Percentiles rank a stretch among this genome's conserved stretches.
Conservation (phyloP, 2,113 vertebrate species). For the Oostethus manadensis region DNA sequence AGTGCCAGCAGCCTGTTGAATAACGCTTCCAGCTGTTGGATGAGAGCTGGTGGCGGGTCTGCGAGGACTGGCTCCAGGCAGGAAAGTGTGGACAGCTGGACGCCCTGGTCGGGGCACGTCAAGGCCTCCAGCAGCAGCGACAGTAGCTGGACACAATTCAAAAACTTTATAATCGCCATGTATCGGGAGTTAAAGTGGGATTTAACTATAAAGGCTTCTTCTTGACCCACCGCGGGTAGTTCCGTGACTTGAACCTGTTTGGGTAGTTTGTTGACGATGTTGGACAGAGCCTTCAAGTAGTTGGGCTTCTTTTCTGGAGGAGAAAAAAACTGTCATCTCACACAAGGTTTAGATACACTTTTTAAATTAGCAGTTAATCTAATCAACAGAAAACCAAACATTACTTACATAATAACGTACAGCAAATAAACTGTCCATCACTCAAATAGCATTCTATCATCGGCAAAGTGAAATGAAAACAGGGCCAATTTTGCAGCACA, state of each 20-base stretch:
- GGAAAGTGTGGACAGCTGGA: conserved; percentile 88
- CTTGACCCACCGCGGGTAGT: conserved; percentile 82
- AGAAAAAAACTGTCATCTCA: conserved; percentile 4
- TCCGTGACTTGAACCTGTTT: conserved; percentile 89
- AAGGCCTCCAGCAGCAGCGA: conserved; percentile 87
- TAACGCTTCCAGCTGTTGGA: conserved; percentile 82
- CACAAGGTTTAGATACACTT: too few species aligned
- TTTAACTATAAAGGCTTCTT: not conserved
- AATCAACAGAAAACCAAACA: too few species aligned
- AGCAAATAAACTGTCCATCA: too few species aligned
- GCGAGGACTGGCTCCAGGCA: conserved; percentile 86
- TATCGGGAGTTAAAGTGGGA: not conserved
- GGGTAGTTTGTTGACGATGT: conserved; percentile 89
- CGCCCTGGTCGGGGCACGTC: conserved; percentile 78
- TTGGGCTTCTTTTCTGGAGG: conserved; percentile 82
- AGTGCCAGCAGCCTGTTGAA: conserved; percentile 81
- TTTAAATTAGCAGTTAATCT: too few species aligned
- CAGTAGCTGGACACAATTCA: conserved; percentile 73
- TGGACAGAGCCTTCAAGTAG: conserved; percentile 90
- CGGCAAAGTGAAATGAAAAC: too few species aligned
- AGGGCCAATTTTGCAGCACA: too few species aligned
- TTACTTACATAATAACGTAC: too few species aligned
- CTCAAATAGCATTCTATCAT: too few species aligned
- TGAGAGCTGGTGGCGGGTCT: conserved; percentile 82
- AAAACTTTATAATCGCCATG: not conserved